Base-by-base conservation (phyloP, 1,140 invertebrate species). In the Halictus rubicundus region DNA sequence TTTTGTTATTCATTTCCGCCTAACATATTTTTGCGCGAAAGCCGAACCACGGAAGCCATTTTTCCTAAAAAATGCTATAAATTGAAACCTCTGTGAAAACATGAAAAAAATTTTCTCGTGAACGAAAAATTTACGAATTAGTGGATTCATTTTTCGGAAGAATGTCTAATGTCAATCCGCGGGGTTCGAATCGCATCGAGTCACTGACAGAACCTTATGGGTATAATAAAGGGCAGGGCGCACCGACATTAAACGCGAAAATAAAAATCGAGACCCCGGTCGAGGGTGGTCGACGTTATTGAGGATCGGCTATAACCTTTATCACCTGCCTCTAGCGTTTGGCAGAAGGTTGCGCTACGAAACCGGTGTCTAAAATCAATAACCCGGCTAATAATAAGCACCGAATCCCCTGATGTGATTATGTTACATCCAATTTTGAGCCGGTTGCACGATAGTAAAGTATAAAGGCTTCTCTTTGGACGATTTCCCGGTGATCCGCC, bases 351-450 rank as follows among this genome's bases (percentile, higher is more conserved):
- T 80, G 37, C 10, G 42, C 19, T 42, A 19, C 23, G 37, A n/a
- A 52, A 64, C 32, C 14, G 42, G 21, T 32, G 32, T 32, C 32
- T 59, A 73, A 84, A 84, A 87, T 87, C 86, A 76, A 87, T 87
- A 87, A 75, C 60, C 72, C 65, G 65, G 76, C 86, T 87, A 87
- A 87, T 87, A 87, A 82, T 87, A 87, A 84, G 79, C 79, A 64
- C 42, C 61, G 86, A 87, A 87, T 87, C 79, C 86, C 69, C 73
- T 87, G 39, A 87, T 87, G 86, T 87, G 86, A 84, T 84, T 81
- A 87, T 75, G 85, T 76, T 87, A 84, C 82, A 82, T 87, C 82
- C 82, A 87, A 87, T 84, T 87, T 87, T 46, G 76, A 57, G 23
- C 68, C 25, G 32, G 54, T 68, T 49, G 68, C 64, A 42, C 49